Conservation (phyloP, 2,113 vertebrate genomes). For the Muntiacus muntjak region DNA sequence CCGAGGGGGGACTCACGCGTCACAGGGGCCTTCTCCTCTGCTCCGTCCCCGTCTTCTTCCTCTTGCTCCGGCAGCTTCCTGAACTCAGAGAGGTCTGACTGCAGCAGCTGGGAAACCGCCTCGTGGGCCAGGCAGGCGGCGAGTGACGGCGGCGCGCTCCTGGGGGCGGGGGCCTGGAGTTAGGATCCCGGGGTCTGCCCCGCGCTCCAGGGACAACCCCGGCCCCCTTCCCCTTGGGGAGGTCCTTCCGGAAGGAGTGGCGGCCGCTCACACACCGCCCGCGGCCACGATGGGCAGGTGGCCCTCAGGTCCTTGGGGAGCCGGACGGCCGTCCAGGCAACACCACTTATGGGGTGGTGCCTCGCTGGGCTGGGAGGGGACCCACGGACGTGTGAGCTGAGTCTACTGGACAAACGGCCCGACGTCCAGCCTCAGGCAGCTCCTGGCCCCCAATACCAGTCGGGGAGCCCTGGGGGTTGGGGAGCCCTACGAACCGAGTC, state of each 20-base stretch:
- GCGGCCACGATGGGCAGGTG: rapidly evolving
- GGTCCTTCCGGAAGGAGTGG: neutral
- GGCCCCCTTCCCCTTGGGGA: neutral
- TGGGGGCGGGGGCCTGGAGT: constrained; percentile 31
- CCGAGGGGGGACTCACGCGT: constrained; percentile 40
- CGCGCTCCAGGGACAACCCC: neutral
- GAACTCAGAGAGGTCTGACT: constrained; percentile 81
- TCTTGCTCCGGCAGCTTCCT: constrained; percentile 57
- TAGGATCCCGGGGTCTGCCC: neutral
- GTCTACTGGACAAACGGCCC: neutral
- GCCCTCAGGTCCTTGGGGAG: neutral
- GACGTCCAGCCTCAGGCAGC: neutral
- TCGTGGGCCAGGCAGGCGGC: constrained; percentile 77
- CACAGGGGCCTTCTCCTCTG: constrained; percentile 22
- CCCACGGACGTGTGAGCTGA: neutral
- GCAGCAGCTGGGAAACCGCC: constrained; percentile 78
- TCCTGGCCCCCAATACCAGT: neutral
- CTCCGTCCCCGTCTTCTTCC: constrained; percentile 47
- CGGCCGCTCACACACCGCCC: rapidly evolving
- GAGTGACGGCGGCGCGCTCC: constrained; percentile 72
- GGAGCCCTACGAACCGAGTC: neutral
- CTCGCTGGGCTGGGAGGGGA: too few relatives aligned
- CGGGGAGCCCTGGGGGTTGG: neutral
- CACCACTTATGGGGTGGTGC: neutral
- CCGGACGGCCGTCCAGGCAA: neutral